Conservation (phyloP, 2,113 vertebrate genomes). For the Sprattus sprattus region DNA sequence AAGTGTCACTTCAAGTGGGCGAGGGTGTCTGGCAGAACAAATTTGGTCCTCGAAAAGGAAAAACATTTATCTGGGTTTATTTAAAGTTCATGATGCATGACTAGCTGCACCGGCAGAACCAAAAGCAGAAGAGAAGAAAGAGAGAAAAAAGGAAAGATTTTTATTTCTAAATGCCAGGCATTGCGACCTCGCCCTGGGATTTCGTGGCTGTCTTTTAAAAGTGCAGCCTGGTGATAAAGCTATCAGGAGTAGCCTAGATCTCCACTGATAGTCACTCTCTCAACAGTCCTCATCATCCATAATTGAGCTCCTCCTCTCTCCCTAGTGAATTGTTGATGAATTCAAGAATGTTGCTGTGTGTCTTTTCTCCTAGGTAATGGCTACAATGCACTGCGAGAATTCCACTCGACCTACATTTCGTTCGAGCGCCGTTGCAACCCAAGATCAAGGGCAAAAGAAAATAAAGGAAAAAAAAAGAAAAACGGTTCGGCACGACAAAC, state of each 20-base stretch:
- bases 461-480: too few species aligned
- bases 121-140: background rate
- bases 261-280: background rate
- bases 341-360: background rate
- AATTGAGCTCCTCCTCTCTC: constrained; percentile 1
- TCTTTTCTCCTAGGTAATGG: background rate
- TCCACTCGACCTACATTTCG: constrained; percentile 7
- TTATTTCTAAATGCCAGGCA: background rate
- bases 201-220: background rate
- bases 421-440: background rate
- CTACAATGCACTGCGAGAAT: constrained; percentile 5
- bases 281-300: constrained; percentile 4
- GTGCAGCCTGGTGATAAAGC: background rate
- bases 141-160: background rate
- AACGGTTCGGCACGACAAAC: too few species aligned
- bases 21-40: background rate
- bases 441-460: background rate
- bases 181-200: background rate
- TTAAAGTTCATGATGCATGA: background rate
- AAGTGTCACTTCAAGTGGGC: background rate
- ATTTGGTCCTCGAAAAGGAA: background rate
- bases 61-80: background rate
- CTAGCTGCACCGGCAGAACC: background rate
- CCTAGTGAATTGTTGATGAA: constrained; percentile 25
- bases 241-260: background rate